These are phyloP conservation scores for Agelaius phoeniceus DNA, from an alignment of 2,113 vertebrate genomes.

Conservation along the genomic window DNA sequence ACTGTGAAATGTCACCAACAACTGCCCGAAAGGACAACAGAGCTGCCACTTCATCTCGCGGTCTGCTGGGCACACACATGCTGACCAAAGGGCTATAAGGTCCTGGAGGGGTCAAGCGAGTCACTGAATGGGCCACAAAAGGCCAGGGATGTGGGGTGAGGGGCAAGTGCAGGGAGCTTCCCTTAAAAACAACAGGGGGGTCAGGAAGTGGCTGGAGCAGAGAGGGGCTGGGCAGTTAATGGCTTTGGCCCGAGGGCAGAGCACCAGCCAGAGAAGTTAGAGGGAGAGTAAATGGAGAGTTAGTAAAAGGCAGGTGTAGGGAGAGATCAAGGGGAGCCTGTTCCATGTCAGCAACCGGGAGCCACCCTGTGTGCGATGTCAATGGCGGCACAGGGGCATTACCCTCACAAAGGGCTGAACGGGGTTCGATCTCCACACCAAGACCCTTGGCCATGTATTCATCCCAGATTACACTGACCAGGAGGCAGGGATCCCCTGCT, in stretches of 20 bases:
- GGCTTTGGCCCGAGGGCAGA: slow-evolving; percentile 64
- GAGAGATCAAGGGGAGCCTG: slow-evolving; percentile 41
- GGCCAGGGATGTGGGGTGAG: slow-evolving; percentile 54
- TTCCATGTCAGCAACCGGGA: slow-evolving; percentile 61
- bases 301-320: slow-evolving; percentile 69
- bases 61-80: slow-evolving; percentile 61
- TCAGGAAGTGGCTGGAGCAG: slow-evolving; percentile 65
- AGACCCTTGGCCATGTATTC: neutral
- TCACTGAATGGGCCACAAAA: slow-evolving; percentile 70
- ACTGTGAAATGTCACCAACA: slow-evolving; percentile 12
- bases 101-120: slow-evolving; percentile 70
- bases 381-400: slow-evolving; percentile 30
- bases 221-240: slow-evolving; percentile 50
- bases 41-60: neutral
- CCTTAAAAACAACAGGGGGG: neutral
- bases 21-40: neutral
- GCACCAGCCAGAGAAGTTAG: neutral
- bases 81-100: slow-evolving; percentile 49
- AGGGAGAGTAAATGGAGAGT: slow-evolving; percentile 26
- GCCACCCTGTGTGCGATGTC: neutral
- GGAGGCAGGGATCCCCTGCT: neutral
- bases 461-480: neutral
- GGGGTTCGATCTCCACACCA: slow-evolving; percentile 5
- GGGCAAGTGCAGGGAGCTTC: slow-evolving; percentile 42
- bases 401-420: slow-evolving; percentile 54